These are phyloP conservation scores for Corydoras sp. DNA, from an alignment of 2,113 vertebrate genomes.

Conservation along the genomic window DNA sequence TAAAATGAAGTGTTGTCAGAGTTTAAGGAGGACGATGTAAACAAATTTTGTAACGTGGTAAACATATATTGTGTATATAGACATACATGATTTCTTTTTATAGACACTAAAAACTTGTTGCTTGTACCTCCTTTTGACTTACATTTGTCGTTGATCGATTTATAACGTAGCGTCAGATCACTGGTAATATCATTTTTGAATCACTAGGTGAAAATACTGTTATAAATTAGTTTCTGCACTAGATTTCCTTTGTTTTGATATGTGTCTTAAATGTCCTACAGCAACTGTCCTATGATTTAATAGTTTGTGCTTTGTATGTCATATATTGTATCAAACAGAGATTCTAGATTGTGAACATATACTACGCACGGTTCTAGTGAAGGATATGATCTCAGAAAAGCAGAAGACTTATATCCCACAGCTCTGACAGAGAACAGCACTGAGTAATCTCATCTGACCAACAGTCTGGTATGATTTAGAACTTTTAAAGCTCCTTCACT, in stretches of 20 bases:
- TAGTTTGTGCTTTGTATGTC: conserved; percentile 6
- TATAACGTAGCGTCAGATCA: conserved; percentile 35
- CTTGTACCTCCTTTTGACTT: conserved; percentile 9
- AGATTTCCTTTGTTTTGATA: neutral
- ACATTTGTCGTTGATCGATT: conserved; percentile 17
- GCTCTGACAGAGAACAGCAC: conserved; percentile 8
- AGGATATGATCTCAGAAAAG: conserved; percentile 4
- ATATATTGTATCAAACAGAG: neutral
- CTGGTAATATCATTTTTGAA: conserved; percentile 23
- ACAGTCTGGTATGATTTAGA: conserved; percentile 14
- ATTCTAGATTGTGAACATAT: neutral
- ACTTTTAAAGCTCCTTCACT: conserved; percentile 6
- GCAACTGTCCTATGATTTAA: neutral
- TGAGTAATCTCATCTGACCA: conserved; percentile 12
- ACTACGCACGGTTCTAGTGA: too few relatives aligned
- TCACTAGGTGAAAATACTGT: conserved; percentile 4
- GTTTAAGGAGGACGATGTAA: conserved; percentile 2
- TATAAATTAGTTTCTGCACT: conserved; percentile 28
- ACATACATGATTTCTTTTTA: neutral
- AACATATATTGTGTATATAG: conserved; percentile 36
- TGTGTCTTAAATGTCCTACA: neutral
- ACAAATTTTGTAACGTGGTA: conserved; percentile 18
- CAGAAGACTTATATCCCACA: conserved; percentile 4
- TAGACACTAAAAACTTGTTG: conserved; percentile 12
- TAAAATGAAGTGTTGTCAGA: neutral